Base-by-base conservation (phyloP, 1,140 invertebrate species). In the Aphelenchoides besseyi region DNA sequence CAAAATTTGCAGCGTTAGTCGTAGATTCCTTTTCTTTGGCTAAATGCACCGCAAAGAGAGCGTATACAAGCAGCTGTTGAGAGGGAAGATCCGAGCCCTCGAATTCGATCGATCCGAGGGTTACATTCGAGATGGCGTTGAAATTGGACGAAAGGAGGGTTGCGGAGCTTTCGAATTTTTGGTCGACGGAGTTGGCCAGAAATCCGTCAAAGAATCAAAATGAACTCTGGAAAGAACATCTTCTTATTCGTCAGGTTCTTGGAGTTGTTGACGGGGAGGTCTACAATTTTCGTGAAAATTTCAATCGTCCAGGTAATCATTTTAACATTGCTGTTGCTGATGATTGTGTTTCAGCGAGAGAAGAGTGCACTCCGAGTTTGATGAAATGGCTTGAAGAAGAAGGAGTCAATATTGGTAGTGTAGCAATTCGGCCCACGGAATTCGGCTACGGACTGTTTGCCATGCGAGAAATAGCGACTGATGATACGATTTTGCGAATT, bases 191-290 rank as follows among this genome's bases (percentile, higher is more conserved):
- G 33, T 30, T 76, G n/a, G 37, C 41, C 30, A 33, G 29, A 8
- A 59, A 36, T 1, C 76, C 74, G 0, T 41, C 76, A n/a, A 9
- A 35, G 3, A 79, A 77, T 32, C 32, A 26, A 2, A 68, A 37
- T 12, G 48, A 76, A 59, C 63, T 76, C 8, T 76, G 61, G 61
- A 61, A 80, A 29, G 77, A 76, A 26, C 77, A 76, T 69, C 5
- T 67, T 2, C 37, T 37, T 18, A 76, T 76, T 33, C 28, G 69
- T 12, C 37, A 61, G 29, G 77, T 62, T 8, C 52, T 76, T 35
- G 66, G 30, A 1, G 30, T 72, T n/a, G 12, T 2, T 33, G 32
- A 66, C 63, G 30, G 30, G 1, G 3, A 53, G 16, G 12, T 30
- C 12, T 66, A 33, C 36, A 33, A 66, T 32, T 36, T 66, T 16